These are phyloP conservation scores for Orthosia incerta DNA, from an alignment of 2,888 invertebrate genomes.

Conservation along the genomic window DNA sequence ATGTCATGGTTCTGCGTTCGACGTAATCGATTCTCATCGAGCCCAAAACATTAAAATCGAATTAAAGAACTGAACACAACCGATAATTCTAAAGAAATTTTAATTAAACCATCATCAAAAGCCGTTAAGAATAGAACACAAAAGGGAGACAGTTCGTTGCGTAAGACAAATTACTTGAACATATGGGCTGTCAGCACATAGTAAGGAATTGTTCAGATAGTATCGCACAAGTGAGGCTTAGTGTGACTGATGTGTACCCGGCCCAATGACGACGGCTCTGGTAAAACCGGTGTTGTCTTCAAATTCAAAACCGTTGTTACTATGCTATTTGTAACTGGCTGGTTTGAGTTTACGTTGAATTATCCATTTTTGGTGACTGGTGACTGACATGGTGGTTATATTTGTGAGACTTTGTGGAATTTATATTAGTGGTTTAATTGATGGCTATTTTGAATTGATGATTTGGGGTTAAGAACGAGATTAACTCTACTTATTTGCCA, in stretches of 20 bases:
- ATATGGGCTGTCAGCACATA: constrained; percentile 67
- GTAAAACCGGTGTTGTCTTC: constrained; percentile 44
- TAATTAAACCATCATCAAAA: constrained; percentile 52
- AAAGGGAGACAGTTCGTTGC: constrained; percentile 55
- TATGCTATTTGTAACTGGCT: constrained; percentile 21
- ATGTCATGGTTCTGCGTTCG: not conserved
- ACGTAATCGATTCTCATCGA: not conserved
- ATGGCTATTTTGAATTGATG: not conserved
- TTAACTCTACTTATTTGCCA: too few relatives aligned
- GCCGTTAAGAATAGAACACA: constrained; percentile 39
- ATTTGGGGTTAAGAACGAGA: too few relatives aligned
- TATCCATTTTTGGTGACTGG: constrained; percentile 9
- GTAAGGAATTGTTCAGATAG: constrained; percentile 69
- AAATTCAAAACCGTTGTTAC: constrained; percentile 52
- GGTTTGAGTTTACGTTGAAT: constrained; percentile 4
- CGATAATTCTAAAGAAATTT: constrained; percentile 25
- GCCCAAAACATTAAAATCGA: constrained; percentile 35
- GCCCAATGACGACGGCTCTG: constrained; percentile 48
- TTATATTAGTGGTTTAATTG: not conserved
- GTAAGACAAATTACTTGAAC: constrained; percentile 70
- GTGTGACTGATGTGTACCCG: constrained; percentile 72
- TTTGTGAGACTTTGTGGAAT: constrained; percentile 1
- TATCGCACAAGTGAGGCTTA: constrained; percentile 67
- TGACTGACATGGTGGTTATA: too few relatives aligned
- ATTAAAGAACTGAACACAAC: constrained; percentile 21